Base-by-base conservation (phyloP, 2,797 vertebrate species). In the Dicrostonyx torquatus region DNA sequence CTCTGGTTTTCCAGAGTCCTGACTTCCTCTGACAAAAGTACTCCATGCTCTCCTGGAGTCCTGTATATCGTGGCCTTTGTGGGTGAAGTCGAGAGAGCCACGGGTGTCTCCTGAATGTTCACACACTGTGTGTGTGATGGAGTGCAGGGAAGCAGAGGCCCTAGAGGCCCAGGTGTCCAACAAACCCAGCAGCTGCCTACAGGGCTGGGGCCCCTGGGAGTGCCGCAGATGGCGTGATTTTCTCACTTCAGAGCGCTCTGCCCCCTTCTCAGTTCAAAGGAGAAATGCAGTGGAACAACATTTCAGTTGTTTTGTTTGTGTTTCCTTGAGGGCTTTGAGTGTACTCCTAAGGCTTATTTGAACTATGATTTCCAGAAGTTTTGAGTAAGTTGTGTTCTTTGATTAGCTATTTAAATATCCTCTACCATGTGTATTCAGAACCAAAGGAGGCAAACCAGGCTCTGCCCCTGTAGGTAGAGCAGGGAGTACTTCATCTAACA, bases 211-310 rank as follows among this genome's bases (percentile, higher is more conserved):
- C 18, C 60, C 72, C 92, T n/a, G 26, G 55, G 55, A 77, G 76
- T 0, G 2, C 66, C 84, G 75, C 77, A 34, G 18, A 45, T 40
- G 80, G 90, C 76, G 92, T 50, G 58, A 90, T 94, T 97, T 96
- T 97, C 94, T 96, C 97, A 97, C 95, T 87, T 95, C 40, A 50
- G 34, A 96, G 43, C 11, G 4, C 48, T 87, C 55, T 84, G 87
- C 95, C 95, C 58, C 64, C 93, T 64, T 86, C 18, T 0, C 37
- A 93, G 90, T 95, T 96, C 93, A 97, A 97, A 97, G 91, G 48
- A 85, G n/a, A 91, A 55, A 90, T 22, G 75, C 55, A 72, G 88
- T 40, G 53, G 34, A 75, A 43, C 29, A 89, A 90, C 73, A 83
- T 58, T 86, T 89, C 24, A n/a, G 48, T 34, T 7, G 79, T 95